Evolutionary conservation across 2,888 invertebrate genomes (phyloP), one percentile per base, ranked within the genome.

Genomic region (Papilio demoleus): DNA sequence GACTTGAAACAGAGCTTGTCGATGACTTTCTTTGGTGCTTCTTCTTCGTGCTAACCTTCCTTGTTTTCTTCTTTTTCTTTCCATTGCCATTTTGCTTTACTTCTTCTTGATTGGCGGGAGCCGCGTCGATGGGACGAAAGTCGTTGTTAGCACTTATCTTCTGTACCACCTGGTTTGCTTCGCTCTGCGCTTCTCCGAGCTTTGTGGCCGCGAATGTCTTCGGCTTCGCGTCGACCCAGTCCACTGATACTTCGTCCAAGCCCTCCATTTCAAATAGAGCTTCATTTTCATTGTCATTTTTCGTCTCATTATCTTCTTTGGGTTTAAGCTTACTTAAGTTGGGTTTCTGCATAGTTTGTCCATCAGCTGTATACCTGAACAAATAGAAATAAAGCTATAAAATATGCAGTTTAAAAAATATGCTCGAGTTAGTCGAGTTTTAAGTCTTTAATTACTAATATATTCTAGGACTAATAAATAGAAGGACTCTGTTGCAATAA

Each of bases 21-120:
- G 95, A 94, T 0, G 95, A 94, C 80, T 96, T 96, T 68, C 96
- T 94, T 78, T 95, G 95, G 77, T 96, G 95, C 83, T 97, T 97
- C 90, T 96, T 96, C 87, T 96, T 97, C 86, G 96, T 95, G 75
- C 95, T 93, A 40, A 95, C 94, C 93, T 95, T 96, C 90, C 96
- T 95, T 75, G 96, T 95, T 67, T 96, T 94, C 84, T 96, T 96
- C 85, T 96, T 95, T 81, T 97, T 97, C 77, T 94, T 94, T 22
- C 92, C 92, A 70, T 93, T 94, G 56, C 92, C 94, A 72, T 93
- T 94, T 59, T 82, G 90, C 75, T 95, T 95, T 1, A 77, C 67
- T 27, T 94, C 94, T 22, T 94, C 94, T 31, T 75, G 81, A 70
- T 75, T 84, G 12, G 80, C 74, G 1, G 83, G 82, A 11, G 79